Conservation (phyloP, 2,113 vertebrate genomes). For the Apistogramma diplotaenia region DNA sequence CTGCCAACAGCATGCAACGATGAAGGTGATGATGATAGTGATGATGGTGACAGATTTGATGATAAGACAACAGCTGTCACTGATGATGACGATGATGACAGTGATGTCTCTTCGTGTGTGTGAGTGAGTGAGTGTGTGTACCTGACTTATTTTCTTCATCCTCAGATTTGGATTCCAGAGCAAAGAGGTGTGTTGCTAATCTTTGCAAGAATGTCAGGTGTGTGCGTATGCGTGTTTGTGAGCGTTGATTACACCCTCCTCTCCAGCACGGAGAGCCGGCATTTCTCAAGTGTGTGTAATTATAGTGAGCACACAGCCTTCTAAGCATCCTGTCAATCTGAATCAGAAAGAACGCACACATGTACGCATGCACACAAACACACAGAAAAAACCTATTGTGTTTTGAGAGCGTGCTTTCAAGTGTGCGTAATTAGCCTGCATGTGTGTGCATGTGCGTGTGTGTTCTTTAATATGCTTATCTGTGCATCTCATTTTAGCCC, state of each 20-base stretch:
- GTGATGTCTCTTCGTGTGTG: constrained; percentile 47
- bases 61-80: constrained; percentile 58
- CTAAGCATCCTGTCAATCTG: constrained; percentile 79
- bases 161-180: constrained; percentile 69
- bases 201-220: constrained; percentile 79
- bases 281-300: constrained; percentile 80
- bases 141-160: constrained; percentile 57
- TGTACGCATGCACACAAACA: constrained; percentile 34
- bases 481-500: constrained; percentile 28
- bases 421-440: constrained; percentile 35
- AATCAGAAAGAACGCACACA: constrained; percentile 73
- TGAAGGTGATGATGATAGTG: constrained; percentile 52
- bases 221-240: constrained; percentile 41
- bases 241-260: constrained; percentile 77
- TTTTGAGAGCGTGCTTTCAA: constrained; percentile 42
- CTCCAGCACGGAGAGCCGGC: constrained; percentile 65
- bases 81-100: constrained; percentile 52
- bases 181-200: constrained; percentile 76
- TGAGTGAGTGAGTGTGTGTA: constrained; percentile 16
- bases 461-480: neutral
- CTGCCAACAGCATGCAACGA: constrained; percentile 26
- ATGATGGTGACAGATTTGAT: constrained; percentile 60
- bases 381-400: constrained; percentile 45
- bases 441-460: constrained; percentile 8
- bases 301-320: constrained; percentile 76